phyloP scores from a whole-genome alignment of 2,113 vertebrate genomes.

The Paratilapia polleni region DNA sequence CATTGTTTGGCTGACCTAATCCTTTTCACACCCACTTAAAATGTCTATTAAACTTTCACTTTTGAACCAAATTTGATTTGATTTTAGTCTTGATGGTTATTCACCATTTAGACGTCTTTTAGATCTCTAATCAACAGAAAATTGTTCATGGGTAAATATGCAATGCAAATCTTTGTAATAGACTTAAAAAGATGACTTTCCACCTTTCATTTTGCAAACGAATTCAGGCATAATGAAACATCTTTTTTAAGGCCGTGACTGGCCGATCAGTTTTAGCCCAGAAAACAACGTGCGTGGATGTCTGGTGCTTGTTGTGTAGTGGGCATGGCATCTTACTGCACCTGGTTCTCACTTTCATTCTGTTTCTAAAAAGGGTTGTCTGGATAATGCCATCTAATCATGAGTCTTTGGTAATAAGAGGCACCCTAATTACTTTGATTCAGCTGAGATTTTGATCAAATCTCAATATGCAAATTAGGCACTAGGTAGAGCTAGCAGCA shows the following conservation, averaged over 20 bases:
- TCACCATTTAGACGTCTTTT: not conserved
- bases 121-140: not conserved
- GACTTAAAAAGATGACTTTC: not conserved
- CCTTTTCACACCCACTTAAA: not conserved
- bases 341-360: not conserved
- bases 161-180: not conserved
- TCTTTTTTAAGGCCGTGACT: rapidly evolving
- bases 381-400: not conserved
- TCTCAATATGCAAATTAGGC: not conserved
- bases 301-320: not conserved
- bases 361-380: not conserved
- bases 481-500: not conserved
- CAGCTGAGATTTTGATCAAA: not conserved
- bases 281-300: not conserved
- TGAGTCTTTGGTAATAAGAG: not conserved
- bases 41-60: not conserved
- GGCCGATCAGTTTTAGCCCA: not conserved
- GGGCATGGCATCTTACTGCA: not conserved
- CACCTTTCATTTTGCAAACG: not conserved
- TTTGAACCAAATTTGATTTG: not conserved
- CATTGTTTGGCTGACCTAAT: not conserved
- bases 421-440: not conserved
- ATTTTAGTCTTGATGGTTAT: not conserved
- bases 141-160: not conserved
- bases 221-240: not conserved